Evolutionary conservation across 2,888 invertebrate species (phyloP).

Genomic region (Dicycla oo): DNA sequence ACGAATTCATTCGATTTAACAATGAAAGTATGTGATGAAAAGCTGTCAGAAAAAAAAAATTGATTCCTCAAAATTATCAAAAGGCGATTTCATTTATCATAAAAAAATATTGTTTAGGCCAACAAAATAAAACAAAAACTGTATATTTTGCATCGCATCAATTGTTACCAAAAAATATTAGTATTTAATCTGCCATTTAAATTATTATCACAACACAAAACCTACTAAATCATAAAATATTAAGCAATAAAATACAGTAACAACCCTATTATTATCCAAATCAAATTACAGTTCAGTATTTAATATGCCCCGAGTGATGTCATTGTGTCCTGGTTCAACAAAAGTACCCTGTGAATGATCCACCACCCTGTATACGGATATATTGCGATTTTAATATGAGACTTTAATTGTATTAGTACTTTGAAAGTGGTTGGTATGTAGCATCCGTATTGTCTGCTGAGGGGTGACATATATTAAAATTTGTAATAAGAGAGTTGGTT

Average conservation of each 20-base stretch:
- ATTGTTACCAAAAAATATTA: not conserved
- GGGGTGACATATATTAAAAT: slow-evolving; percentile 31
- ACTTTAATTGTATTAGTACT: slow-evolving; percentile 59
- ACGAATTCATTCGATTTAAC: slow-evolving; percentile 32
- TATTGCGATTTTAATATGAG: slow-evolving; percentile 61
- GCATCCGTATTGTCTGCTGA: not conserved
- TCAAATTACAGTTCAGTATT: slow-evolving; percentile 61
- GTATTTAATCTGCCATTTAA: not conserved
- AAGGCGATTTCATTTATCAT: not conserved
- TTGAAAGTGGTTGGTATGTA: slow-evolving; percentile 41
- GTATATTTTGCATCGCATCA: not conserved
- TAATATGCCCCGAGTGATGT: slow-evolving; percentile 45
- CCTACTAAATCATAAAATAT: not conserved
- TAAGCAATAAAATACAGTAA: not conserved
- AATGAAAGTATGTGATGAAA: slow-evolving; percentile 12
- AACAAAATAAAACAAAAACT: not conserved
- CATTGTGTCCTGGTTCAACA: slow-evolving; percentile 51
- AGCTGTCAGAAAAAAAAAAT: not conserved
- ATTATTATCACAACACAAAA: not conserved
- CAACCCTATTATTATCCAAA: slow-evolving; percentile 55
- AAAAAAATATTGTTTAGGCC: not conserved
- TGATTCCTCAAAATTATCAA: not conserved
- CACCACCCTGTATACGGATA: slow-evolving; percentile 42
- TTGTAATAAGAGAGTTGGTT: not conserved
- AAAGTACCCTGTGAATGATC: slow-evolving; percentile 42